Percentiles rank a stretch among this genome's conserved stretches.
phyloP scores from a whole-genome alignment of 2,797 vertebrate species.

The Columba guinea region DNA sequence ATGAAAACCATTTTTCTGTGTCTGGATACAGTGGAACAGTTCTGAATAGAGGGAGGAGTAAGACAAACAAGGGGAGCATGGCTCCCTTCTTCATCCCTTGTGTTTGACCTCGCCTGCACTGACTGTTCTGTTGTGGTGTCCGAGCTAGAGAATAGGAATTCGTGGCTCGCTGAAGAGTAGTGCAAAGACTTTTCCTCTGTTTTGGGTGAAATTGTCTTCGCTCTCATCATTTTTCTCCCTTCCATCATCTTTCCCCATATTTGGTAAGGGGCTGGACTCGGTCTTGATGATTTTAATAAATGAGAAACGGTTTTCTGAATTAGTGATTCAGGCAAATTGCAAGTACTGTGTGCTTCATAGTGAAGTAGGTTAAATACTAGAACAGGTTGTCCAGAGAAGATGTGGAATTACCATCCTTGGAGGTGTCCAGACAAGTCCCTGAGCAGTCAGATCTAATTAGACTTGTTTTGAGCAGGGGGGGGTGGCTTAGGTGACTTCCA shows the following conservation, averaged over 20 bases:
- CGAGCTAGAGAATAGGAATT: not conserved
- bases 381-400: not conserved
- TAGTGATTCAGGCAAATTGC: not conserved
- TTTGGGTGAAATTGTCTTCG: not conserved
- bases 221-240: not conserved
- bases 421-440: not conserved
- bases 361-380: not conserved
- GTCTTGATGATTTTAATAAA: not conserved
- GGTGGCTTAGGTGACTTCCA: not conserved
- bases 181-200: not conserved
- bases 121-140: accelerated
- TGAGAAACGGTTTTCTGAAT: not conserved
- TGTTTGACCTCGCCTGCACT: not conserved
- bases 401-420: not conserved
- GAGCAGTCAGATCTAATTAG: not conserved
- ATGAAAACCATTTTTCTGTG: not conserved
- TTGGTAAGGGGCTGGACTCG: not conserved
- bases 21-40: not conserved
- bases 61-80: not conserved
- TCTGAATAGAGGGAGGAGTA: not conserved
- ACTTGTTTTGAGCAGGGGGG: not conserved
- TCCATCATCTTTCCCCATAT: not conserved
- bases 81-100: not conserved
- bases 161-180: not conserved
- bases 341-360: not conserved